A percentile compares a stretch with the other conserved stretches of the same genome.
phyloP scores from a whole-genome alignment of 2,888 invertebrate species.

The Cepaea hortensis region DNA sequence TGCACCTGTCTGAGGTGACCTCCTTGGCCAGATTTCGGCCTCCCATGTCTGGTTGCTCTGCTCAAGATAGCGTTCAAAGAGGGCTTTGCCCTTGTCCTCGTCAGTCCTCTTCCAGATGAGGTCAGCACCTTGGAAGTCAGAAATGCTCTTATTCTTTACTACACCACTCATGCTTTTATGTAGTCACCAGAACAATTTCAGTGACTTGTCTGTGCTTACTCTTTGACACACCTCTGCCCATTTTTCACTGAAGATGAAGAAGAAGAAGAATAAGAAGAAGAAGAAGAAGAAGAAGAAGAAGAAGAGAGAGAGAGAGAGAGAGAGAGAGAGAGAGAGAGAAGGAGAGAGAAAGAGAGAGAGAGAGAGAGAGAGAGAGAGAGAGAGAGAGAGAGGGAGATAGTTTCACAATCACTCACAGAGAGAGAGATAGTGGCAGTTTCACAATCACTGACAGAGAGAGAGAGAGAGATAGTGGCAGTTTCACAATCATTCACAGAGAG shows the following conservation, averaged over 20 bases:
- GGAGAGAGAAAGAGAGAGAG: background rate
- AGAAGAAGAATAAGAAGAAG: constrained; percentile 14
- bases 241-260: background rate
- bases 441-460: background rate
- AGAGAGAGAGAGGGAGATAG: background rate
- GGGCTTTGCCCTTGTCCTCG: no score
- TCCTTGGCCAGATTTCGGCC: no score
- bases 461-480: background rate
- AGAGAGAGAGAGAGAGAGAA: constrained; percentile 7
- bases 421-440: background rate
- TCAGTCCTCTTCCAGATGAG: no score
- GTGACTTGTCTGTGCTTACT: no score
- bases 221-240: no score
- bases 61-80: no score
- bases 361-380: constrained; percentile 27
- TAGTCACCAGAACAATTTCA: no score
- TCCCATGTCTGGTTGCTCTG: no score
- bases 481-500: background rate
- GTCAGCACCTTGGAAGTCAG: no score
- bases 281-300: background rate
- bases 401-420: constrained; percentile 4
- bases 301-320: constrained; percentile 19
- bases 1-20: no score
- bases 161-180: no score
- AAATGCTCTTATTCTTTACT: no score